Conservation (phyloP, 2,797 vertebrate genomes). For the Pseudochirops corinnae region DNA sequence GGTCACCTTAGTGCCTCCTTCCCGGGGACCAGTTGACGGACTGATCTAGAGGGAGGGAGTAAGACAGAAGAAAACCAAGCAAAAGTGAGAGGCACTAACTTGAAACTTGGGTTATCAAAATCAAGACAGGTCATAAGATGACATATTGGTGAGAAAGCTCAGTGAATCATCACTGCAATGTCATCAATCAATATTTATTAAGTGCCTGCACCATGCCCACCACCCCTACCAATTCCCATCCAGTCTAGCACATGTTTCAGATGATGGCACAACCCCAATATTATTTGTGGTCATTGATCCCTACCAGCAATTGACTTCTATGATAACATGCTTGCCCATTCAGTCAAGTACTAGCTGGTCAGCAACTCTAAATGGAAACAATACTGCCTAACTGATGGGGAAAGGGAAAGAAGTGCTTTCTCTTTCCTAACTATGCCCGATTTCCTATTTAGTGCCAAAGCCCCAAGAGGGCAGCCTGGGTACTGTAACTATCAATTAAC, state of each 20-base stretch:
- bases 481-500: background rate
- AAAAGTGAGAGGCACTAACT: background rate
- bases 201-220: background rate
- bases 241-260: background rate
- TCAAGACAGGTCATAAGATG: background rate
- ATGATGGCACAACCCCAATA: background rate
- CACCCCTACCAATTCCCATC: background rate
- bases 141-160: background rate
- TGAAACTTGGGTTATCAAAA: background rate
- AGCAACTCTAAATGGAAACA: background rate
- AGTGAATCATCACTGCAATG: background rate
- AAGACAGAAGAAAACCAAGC: background rate
- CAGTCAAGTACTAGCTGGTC: background rate
- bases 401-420: background rate
- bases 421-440: fast-evolving
- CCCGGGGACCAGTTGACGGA: constrained; percentile 94
- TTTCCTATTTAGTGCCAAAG: background rate
- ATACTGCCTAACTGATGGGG: background rate
- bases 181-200: background rate
- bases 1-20: constrained; percentile 97
- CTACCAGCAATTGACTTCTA: background rate
- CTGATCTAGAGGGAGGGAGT: constrained; percentile 89
- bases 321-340: background rate
- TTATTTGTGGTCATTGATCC: background rate
- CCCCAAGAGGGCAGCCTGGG: no score